Evolutionary conservation across 2,113 vertebrate species (phyloP).

Genomic region (Bubalus kerabau): DNA sequence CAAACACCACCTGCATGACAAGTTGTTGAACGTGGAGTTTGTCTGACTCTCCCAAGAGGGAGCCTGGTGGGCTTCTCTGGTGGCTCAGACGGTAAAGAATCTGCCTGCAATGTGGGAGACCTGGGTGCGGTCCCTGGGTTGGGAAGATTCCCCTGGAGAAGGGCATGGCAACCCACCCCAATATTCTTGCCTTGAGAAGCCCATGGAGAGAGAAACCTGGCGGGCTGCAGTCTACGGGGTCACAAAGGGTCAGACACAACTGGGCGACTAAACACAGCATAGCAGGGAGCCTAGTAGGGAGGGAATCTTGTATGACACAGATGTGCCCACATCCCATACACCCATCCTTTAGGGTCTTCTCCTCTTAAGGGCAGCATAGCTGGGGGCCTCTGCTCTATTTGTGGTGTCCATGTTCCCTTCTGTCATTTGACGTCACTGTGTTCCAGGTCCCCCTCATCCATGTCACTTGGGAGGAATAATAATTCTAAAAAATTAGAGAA

Average conservation of each 20-base stretch:
- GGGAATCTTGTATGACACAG: not conserved
- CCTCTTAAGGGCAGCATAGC: not conserved
- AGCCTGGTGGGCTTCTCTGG: not conserved
- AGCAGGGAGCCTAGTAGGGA: not conserved
- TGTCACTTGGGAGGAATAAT: not conserved
- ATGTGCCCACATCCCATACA: not conserved
- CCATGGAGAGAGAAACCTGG: not conserved
- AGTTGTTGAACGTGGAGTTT: not conserved
- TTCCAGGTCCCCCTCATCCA: not conserved
- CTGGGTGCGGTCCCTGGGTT: not conserved
- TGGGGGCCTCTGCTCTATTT: not conserved
- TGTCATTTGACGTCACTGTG: not conserved
- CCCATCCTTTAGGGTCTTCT: not conserved
- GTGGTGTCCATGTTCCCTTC: not conserved
- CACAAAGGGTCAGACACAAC: not conserved
- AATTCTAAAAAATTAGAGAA: not conserved
- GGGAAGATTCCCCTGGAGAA: not conserved
- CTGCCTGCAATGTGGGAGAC: not conserved
- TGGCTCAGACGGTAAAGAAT: not conserved
- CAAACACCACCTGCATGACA: rapidly evolving
- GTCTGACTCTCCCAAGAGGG: not conserved
- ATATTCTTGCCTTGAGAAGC: not conserved
- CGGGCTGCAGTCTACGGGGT: rapidly evolving
- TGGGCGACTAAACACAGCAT: not conserved
- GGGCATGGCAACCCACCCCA: not conserved